A percentile compares a stretch with the other conserved stretches of the same genome.
Evolutionary conservation across 2,113 vertebrate genomes (phyloP).

Genomic region (Ceyx melanurus): DNA sequence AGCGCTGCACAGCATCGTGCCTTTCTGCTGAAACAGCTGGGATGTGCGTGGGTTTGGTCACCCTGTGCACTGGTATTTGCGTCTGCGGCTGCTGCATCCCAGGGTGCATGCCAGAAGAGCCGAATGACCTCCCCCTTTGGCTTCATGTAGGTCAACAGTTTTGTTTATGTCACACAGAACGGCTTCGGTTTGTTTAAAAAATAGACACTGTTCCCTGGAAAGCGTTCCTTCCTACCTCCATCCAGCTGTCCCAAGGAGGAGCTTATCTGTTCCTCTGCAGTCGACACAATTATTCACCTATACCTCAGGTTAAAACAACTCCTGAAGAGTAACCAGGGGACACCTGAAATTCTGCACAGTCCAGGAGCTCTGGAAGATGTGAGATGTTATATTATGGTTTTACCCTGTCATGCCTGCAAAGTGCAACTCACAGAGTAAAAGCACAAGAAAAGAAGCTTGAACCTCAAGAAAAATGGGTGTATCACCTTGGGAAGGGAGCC

Average conservation of each 20-base stretch:
- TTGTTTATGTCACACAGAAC: constrained; percentile 13
- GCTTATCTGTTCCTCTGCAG: not conserved
- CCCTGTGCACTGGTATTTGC: not conserved
- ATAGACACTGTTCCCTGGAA: constrained; percentile 9
- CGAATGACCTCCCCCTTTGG: not conserved
- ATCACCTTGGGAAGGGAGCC: not conserved
- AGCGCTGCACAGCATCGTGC: rapidly evolving
- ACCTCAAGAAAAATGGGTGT: not conserved
- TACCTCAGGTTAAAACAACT: constrained; percentile 1
- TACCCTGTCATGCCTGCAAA: rapidly evolving
- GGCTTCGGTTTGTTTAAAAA: constrained; percentile 31
- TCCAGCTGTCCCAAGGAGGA: constrained; percentile 27
- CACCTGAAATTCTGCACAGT: not conserved
- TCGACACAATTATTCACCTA: not conserved
- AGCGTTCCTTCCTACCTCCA: not conserved
- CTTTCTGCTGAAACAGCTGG: not conserved
- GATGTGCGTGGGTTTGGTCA: not conserved
- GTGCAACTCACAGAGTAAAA: not conserved
- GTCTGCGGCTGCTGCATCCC: not conserved
- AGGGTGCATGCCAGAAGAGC: not conserved
- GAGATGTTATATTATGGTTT: not conserved
- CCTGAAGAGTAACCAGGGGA: not conserved
- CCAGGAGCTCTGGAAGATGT: not conserved
- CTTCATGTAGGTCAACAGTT: not conserved
- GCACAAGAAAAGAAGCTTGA: not conserved